Evolutionary conservation across 2,797 vertebrate species (phyloP).

Genomic region (Melopsittacus undulatus): DNA sequence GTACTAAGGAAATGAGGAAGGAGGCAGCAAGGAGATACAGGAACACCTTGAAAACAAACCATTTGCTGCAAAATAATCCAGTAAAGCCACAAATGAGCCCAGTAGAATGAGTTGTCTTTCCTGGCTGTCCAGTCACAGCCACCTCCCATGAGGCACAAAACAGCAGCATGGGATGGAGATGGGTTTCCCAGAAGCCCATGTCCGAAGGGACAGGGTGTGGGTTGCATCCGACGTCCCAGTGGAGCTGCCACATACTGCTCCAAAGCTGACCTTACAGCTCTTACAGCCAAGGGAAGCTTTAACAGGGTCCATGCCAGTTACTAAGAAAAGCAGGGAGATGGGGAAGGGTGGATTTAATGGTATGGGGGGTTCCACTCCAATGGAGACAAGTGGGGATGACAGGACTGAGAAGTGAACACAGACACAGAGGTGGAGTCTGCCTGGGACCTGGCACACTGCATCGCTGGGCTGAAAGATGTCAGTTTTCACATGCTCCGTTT

Average conservation of each 20-base stretch:
- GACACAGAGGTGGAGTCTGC: constrained; percentile 28
- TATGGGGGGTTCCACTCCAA: background rate
- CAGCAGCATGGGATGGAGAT: background rate
- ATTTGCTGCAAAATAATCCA: background rate
- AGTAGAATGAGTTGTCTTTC: background rate
- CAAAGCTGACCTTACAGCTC: background rate
- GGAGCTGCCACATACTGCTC: background rate
- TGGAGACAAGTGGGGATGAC: background rate
- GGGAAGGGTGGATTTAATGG: background rate
- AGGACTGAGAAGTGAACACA: background rate
- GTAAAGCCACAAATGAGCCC: background rate
- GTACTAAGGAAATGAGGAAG: background rate
- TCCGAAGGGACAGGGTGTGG: background rate
- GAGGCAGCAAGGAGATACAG: background rate
- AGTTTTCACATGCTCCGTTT: constrained; percentile 53
- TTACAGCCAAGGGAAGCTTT: fast-evolving
- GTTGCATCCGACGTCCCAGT: background rate
- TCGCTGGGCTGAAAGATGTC: background rate
- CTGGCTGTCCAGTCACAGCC: background rate
- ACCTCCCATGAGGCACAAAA: background rate
- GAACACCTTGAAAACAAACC: background rate
- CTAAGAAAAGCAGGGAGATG: background rate
- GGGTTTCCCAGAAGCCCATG: background rate
- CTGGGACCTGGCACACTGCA: background rate
- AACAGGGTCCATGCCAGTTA: fast-evolving